Evolutionary conservation across 35 echinoderm and acorn worm species (phyloP).

Genomic region (Ptychodera flava): DNA sequence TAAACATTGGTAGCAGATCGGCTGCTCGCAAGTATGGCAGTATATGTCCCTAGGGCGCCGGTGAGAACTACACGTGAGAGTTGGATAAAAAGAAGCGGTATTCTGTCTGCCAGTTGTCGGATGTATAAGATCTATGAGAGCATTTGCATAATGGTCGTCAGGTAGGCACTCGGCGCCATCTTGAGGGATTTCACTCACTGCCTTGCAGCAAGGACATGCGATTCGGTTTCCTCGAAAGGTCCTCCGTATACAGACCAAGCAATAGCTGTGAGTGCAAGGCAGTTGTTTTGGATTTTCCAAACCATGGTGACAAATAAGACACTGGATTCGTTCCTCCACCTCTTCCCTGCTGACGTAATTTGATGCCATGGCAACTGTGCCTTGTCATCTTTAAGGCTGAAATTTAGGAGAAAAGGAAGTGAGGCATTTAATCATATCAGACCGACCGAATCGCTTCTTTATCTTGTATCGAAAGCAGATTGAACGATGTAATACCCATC

Average conservation of each 20-base stretch:
- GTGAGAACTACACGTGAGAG: not conserved
- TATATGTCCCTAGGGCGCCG: not conserved
- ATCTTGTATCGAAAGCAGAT: too few relatives aligned
- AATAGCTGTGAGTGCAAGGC: not conserved
- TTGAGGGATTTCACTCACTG: not conserved
- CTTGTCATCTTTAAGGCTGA: too few relatives aligned
- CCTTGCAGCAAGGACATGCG: not conserved
- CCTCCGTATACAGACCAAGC: not conserved
- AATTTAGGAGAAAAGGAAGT: too few relatives aligned
- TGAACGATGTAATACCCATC: too few relatives aligned
- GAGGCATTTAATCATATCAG: too few relatives aligned
- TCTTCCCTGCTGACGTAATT: not conserved
- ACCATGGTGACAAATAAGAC: not conserved
- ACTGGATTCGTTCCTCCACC: not conserved
- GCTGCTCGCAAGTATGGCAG: not conserved
- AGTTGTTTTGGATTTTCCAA: not conserved
- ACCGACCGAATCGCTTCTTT: too few relatives aligned
- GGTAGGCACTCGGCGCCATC: not conserved
- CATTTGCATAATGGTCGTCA: not conserved
- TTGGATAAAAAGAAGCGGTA: not conserved
- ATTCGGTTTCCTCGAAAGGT: not conserved
- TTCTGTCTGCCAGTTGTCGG: not conserved
- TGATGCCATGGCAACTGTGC: not conserved
- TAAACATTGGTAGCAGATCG: not conserved
- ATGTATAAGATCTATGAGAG: not conserved